Evolutionary conservation across 2,888 invertebrate species (phyloP).

Genomic region (Brenthis daphne): DNA sequence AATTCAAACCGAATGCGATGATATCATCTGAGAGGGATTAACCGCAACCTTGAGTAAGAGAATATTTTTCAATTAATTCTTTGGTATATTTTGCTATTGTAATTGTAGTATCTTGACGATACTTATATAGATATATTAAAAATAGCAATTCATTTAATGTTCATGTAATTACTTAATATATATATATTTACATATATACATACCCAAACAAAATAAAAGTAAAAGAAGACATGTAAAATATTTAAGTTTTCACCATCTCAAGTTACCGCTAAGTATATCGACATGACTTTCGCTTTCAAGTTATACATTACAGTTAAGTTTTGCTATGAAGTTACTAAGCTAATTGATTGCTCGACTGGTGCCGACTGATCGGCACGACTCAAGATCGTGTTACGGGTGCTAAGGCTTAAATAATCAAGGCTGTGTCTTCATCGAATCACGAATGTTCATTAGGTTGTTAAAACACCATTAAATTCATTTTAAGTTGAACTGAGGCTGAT

Average conservation of each 20-base stretch:
- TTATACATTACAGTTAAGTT: conserved; percentile 39
- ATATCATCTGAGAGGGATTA: conserved; percentile 1
- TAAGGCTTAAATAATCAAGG: conserved; percentile 25
- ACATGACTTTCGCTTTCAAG: conserved; percentile 36
- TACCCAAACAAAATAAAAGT: not conserved
- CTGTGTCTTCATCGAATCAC: conserved; percentile 29
- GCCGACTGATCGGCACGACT: conserved; percentile 27
- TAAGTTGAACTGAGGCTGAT: not conserved
- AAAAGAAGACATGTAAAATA: conserved; percentile 4
- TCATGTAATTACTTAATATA: not conserved
- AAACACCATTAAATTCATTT: conserved; percentile 4
- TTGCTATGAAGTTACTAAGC: conserved; percentile 17
- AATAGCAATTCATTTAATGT: too few relatives aligned
- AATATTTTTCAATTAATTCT: not conserved
- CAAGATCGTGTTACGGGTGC: conserved; percentile 29
- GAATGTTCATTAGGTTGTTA: conserved; percentile 20
- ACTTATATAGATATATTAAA: too few relatives aligned
- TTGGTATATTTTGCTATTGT: not conserved
- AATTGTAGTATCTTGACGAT: too few relatives aligned
- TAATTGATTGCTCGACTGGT: conserved; percentile 22
- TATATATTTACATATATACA: not conserved
- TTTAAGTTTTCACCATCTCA: conserved; percentile 28
- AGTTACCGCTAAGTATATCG: conserved; percentile 26
- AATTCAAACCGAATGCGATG: not conserved
- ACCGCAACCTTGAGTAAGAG: not conserved